A percentile compares a stretch with the other conserved stretches of the same genome.
phyloP scores from a whole-genome alignment of 2,113 vertebrate genomes.

The Datnioides undecimradiatus region DNA sequence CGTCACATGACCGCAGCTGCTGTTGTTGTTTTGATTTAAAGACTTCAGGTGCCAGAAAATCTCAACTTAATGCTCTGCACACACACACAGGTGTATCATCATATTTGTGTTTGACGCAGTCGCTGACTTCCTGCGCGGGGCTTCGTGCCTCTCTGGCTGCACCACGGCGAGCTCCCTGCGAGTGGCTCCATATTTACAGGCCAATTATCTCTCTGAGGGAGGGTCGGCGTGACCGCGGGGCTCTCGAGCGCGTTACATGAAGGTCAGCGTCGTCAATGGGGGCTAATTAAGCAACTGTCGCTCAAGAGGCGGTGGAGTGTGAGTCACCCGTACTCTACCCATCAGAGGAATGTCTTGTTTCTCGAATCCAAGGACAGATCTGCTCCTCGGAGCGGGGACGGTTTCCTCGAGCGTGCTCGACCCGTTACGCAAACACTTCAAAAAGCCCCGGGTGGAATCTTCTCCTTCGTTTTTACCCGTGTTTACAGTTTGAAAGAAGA shows the following conservation, averaged over 20 bases:
- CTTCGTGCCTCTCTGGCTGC: background rate
- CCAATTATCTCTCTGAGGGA: constrained; percentile 60
- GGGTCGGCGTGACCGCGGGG: constrained; percentile 46
- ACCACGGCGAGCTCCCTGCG: constrained; percentile 7
- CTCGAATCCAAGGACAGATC: constrained; percentile 37
- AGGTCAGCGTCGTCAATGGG: constrained; percentile 64
- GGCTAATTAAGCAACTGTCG: constrained; percentile 71
- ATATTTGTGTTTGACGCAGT: no score
- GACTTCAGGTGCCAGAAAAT: no score
- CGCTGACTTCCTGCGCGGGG: background rate
- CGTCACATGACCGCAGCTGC: no score
- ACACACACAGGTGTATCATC: no score
- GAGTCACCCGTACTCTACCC: constrained; percentile 17
- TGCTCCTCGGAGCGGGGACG: background rate
- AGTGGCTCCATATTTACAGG: constrained; percentile 55
- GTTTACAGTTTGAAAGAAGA: constrained; percentile 1
- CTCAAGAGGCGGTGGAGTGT: constrained; percentile 46
- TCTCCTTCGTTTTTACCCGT: background rate
- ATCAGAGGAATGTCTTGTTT: constrained; percentile 46
- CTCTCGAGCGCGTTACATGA: constrained; percentile 48
- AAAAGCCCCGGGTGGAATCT: constrained; percentile 1
- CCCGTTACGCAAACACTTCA: constrained; percentile 13
- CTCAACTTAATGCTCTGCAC: no score
- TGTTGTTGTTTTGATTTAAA: no score
- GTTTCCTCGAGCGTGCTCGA: constrained; percentile 27